Evolutionary conservation across 2,888 invertebrate genomes (phyloP), one percentile per base, ranked within the genome.

Genomic region (Chalcosyrphus nemorum): DNA sequence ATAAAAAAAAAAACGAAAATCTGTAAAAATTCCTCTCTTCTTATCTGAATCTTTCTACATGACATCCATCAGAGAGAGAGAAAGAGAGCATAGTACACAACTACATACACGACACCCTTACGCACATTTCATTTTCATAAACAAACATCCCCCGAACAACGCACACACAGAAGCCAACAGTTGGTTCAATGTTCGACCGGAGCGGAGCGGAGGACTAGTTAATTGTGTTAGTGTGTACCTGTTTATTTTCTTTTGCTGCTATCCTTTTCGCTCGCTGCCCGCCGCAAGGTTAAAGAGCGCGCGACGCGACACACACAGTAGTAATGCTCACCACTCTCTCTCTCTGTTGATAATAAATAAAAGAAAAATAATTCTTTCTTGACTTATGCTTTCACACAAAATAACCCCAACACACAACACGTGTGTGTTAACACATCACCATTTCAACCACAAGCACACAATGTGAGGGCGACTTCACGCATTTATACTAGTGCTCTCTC

Each of bases 111-210:
- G n/a, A 72, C 45, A 71, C 81, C 11, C 32, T 24, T 41, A 74
- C 72, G 72, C 70, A 65, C 41, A 71, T 71, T 78, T 78, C 27
- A 71, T 78, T 71, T 78, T 78, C 27, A 71, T 78, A 71, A 71
- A 57, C 63, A 71, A 78, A 71, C 56, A 71, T 41, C 45, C 29
- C 24, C 24, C 50, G 9, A 43, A 65, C 35, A 41, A 65, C 65
- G 29, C 66, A 81, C 71, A 81, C 81, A 76, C 52, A 11, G 11
- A 59, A 59, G 43, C 71, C 81, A 76, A 76, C 76, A 76, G 81
- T 71, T 81, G 76, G 81, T 81, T 81, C 65, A 66, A 81, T 71
- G 77, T 38, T 47, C 71, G 57, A n/a, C 32, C 24, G n/a, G n/a
- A n/a, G n/a, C n/a, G n/a, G n/a, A n/a, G n/a, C 32, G 7, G 21